Evolutionary conservation across 2,888 invertebrate genomes (phyloP).

Genomic region (Microplitis manilae): DNA sequence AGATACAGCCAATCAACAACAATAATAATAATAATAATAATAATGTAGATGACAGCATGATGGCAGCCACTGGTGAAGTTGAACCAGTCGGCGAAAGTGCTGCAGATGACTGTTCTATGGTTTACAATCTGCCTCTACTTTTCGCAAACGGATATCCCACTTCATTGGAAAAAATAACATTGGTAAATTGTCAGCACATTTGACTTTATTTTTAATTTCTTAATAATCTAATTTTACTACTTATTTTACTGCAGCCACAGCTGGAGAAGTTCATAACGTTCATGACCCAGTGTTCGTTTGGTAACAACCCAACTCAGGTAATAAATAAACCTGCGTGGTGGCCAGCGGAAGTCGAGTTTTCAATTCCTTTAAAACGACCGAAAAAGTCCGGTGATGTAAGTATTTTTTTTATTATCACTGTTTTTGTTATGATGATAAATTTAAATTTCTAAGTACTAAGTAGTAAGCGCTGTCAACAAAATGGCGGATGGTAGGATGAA

Average conservation of each 20-base stretch:
- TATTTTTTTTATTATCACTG: constrained; percentile 33
- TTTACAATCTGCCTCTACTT: constrained; percentile 82
- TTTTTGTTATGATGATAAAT: not conserved
- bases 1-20: constrained; percentile 52
- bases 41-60: constrained; percentile 60
- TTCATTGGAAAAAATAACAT: constrained; percentile 77
- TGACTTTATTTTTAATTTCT: not conserved
- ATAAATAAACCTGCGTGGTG: constrained; percentile 80
- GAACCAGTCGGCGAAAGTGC: constrained; percentile 55
- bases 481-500: constrained; percentile 15
- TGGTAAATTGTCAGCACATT: constrained; percentile 59
- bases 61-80: constrained; percentile 60
- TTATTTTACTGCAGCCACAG: constrained; percentile 69
- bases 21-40: constrained; percentile 5
- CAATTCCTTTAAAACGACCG: constrained; percentile 78
- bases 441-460: too few species aligned
- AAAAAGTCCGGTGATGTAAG: constrained; percentile 71
- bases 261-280: constrained; percentile 82
- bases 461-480: constrained; percentile 15
- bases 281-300: constrained; percentile 84
- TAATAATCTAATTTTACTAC: not conserved
- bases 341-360: constrained; percentile 79
- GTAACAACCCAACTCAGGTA: constrained; percentile 75
- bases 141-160: constrained; percentile 82
- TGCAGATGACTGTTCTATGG: constrained; percentile 73